These are phyloP conservation scores for Drosophila miranda DNA, from an alignment of 1,140 invertebrate genomes.

Conservation along the genomic window DNA sequence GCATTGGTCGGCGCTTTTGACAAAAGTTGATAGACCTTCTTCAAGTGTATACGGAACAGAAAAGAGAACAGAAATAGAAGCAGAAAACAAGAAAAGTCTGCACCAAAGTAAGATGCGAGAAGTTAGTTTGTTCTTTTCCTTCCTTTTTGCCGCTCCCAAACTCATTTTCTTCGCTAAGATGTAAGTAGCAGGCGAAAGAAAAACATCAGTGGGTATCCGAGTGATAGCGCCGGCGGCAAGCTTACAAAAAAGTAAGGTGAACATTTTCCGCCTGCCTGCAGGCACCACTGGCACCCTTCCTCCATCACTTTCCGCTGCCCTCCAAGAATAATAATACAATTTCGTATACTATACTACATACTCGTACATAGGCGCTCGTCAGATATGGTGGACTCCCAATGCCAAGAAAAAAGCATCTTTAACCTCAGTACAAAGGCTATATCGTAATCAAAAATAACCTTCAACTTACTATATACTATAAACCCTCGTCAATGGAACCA, in stretches of 20 bases:
- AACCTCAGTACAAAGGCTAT: too few species aligned
- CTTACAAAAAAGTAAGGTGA: constrained; percentile 59
- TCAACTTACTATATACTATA: too few species aligned
- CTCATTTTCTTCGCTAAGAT: constrained; percentile 63
- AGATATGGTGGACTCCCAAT: constrained; percentile 5
- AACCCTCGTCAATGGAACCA: not conserved
- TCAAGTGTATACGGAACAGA: constrained; percentile 1
- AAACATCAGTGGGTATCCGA: constrained; percentile 21
- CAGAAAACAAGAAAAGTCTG: constrained; percentile 31
- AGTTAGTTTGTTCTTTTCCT: constrained; percentile 66
- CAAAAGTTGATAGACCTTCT: too few species aligned
- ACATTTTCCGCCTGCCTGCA: constrained; percentile 50
- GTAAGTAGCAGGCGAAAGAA: constrained; percentile 34
- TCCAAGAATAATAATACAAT: constrained; percentile 67
- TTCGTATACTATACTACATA: constrained; percentile 38
- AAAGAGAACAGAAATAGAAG: constrained; percentile 20
- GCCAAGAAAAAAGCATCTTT: too few species aligned
- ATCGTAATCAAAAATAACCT: too few species aligned
- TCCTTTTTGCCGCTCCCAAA: constrained; percentile 41
- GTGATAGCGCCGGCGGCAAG: constrained; percentile 27
- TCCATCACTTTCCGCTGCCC: not conserved
- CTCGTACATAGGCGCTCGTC: constrained; percentile 11
- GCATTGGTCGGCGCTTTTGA: not conserved
- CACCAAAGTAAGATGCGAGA: constrained; percentile 54
- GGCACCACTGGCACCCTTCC: constrained; percentile 5